These are phyloP conservation scores for Lutjanus campechanus DNA, from an alignment of 2,797 vertebrate genomes.

Conservation along the genomic window DNA sequence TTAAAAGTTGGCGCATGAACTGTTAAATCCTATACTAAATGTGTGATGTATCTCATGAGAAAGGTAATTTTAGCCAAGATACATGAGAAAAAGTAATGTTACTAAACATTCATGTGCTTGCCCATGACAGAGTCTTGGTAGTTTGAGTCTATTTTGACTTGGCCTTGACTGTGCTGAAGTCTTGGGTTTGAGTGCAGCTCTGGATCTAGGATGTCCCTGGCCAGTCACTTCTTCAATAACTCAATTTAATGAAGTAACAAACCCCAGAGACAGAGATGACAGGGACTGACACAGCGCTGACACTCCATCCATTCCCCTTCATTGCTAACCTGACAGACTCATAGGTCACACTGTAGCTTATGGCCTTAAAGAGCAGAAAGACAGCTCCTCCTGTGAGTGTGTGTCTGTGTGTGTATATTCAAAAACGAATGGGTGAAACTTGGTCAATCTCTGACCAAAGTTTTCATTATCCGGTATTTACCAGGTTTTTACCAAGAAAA, in stretches of 20 bases:
- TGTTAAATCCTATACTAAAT: no score
- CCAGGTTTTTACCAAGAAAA: no score
- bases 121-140: background rate
- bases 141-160: background rate
- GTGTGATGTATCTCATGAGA: no score
- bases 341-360: constrained; percentile 48
- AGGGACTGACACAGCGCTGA: constrained; percentile 56
- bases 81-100: no score
- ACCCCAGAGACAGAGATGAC: constrained; percentile 59
- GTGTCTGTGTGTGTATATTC: constrained; percentile 1
- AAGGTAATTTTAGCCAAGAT: no score
- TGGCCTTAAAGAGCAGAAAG: constrained; percentile 36
- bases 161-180: background rate
- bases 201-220: constrained; percentile 35
- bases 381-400: background rate
- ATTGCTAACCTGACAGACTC: constrained; percentile 66
- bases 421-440: no score
- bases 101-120: no score
- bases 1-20: no score
- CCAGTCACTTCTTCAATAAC: constrained; percentile 53
- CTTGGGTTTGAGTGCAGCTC: constrained; percentile 21
- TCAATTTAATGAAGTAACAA: constrained; percentile 72
- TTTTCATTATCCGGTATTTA: no score
- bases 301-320: constrained; percentile 43
- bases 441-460: no score